Percentiles rank a stretch among this genome's conserved stretches.
Conservation (phyloP, 1,140 invertebrate genomes). For the Cotesia glomerata region DNA sequence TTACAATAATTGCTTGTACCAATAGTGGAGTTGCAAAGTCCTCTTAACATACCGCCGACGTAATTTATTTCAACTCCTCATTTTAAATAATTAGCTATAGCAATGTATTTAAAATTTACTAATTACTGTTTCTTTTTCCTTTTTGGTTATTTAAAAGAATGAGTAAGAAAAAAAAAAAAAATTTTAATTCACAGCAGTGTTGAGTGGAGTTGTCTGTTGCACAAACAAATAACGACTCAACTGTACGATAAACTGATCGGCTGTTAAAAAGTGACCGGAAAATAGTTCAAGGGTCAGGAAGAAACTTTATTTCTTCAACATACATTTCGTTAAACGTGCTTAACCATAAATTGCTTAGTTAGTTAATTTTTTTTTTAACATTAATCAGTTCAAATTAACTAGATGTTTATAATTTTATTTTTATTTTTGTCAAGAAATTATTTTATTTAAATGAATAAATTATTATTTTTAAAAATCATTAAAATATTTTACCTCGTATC, state of each 20-base stretch:
- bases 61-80: neutral
- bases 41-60: slow-evolving; percentile 50
- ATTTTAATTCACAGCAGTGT: neutral
- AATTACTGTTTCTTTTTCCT: neutral
- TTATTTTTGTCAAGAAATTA: no score
- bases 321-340: neutral
- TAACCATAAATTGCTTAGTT: neutral
- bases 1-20: slow-evolving; percentile 40
- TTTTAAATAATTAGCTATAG: neutral
- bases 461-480: no score
- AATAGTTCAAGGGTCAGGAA: slow-evolving; percentile 51
- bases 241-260: slow-evolving; percentile 16
- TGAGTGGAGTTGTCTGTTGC: neutral
- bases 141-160: neutral
- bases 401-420: no score
- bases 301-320: neutral
- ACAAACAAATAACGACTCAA: neutral
- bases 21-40: slow-evolving; percentile 46
- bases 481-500: no score
- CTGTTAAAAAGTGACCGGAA: slow-evolving; percentile 41
- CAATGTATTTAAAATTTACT: neutral
- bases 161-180: neutral
- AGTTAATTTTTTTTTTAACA: neutral
- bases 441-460: no score
- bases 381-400: no score